phyloP scores from a whole-genome alignment of 2,797 vertebrate genomes.

The Ctenochaetus hawaiiensis region DNA sequence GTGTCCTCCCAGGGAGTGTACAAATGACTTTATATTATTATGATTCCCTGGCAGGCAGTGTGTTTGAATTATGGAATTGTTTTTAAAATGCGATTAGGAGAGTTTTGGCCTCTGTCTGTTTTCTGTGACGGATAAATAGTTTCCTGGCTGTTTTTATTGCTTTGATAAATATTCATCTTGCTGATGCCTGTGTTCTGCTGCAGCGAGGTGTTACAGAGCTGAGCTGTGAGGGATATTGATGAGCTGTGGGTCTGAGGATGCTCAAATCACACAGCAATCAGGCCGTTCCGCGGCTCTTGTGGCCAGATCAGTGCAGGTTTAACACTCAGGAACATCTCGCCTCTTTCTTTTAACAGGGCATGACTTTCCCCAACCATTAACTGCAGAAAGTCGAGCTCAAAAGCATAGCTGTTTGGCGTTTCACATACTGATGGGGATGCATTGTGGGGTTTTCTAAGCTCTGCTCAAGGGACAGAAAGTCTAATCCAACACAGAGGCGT shows the following conservation, averaged over 20 bases:
- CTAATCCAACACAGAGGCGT: conserved; percentile 52
- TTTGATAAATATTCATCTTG: conserved; percentile 68
- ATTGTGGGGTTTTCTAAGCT: conserved; percentile 57
- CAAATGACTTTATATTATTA: background rate
- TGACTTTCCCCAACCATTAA: conserved; percentile 30
- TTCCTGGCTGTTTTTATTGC: conserved; percentile 43
- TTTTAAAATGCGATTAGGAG: conserved; percentile 31
- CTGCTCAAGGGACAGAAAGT: conserved; percentile 41
- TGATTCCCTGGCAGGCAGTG: background rate
- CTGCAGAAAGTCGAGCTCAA: conserved; percentile 12
- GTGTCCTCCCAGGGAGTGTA: conserved; percentile 6
- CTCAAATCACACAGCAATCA: conserved; percentile 76
- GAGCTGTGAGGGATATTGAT: conserved; percentile 63
- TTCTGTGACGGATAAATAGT: conserved; percentile 50
- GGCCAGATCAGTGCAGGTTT: conserved; percentile 45
- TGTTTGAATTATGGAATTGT: conserved; percentile 32
- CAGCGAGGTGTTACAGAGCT: conserved; percentile 45
- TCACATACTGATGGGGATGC: conserved; percentile 46
- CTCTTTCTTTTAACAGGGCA: conserved; percentile 9
- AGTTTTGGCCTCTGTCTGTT: conserved; percentile 27
- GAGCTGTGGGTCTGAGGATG: conserved; percentile 61
- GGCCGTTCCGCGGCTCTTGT: conserved; percentile 58
- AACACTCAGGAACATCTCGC: conserved; percentile 37
- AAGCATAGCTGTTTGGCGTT: conserved; percentile 20
- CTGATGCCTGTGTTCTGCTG: conserved; percentile 48